Conservation (phyloP, 2,888 invertebrate genomes). For the Hirudinaria manillensis region DNA sequence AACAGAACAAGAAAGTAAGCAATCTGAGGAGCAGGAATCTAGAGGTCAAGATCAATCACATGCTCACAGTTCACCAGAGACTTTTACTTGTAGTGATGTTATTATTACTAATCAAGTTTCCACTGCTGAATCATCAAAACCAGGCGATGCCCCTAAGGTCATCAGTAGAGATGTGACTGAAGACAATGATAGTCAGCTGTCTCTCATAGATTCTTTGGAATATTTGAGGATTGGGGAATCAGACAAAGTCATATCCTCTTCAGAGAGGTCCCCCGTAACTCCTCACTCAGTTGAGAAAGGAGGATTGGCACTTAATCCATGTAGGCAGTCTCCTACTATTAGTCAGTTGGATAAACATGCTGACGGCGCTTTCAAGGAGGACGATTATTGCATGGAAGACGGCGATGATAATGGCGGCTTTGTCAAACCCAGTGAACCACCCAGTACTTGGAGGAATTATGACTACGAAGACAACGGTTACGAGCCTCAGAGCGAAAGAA, state of each 20-base stretch:
- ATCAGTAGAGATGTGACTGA: not conserved
- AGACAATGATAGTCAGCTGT: conserved; percentile 15
- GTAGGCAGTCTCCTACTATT: not conserved
- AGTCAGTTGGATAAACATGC: not conserved
- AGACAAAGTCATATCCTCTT: not conserved
- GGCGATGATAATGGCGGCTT: conserved; percentile 17
- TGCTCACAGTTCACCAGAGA: too few species aligned
- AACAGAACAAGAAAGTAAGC: not conserved
- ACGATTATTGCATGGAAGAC: conserved; percentile 16
- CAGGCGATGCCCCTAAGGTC: not conserved
- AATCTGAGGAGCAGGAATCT: not conserved
- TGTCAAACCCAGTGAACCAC: conserved; percentile 5
- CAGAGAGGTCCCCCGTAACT: not conserved
- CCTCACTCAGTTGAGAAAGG: not conserved
- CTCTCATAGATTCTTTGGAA: conserved; percentile 13
- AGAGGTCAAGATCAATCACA: too few species aligned
- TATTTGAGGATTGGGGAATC: conserved; percentile 6
- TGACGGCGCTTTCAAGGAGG: not conserved
- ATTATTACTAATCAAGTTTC: too few species aligned
- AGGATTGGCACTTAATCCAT: not conserved
- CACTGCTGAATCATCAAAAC: not conserved
- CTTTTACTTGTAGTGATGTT: not conserved
- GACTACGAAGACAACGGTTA: conserved; percentile 19
- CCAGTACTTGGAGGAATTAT: conserved; percentile 28
- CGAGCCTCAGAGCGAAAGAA: not conserved